Evolutionary conservation across 2,797 vertebrate species (phyloP).

Genomic region (Erpetoichthys calabaricus): DNA sequence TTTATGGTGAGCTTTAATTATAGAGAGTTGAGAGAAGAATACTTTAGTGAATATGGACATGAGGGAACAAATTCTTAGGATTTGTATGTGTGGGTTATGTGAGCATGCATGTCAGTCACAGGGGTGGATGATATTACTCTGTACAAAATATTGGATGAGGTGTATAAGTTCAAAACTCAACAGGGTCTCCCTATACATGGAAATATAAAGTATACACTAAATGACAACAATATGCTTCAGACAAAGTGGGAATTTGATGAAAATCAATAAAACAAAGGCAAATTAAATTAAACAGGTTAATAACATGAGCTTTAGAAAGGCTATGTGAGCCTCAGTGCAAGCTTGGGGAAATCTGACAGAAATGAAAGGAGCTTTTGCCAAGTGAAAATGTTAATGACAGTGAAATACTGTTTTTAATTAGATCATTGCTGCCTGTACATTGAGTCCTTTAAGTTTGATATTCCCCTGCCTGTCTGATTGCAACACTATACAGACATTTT

Average conservation of each 20-base stretch:
- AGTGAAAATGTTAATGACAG: constrained; percentile 94
- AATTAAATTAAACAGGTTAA: constrained; percentile 44
- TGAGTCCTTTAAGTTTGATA: constrained; percentile 68
- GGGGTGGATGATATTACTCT: too few relatives aligned
- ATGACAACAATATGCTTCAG: too few relatives aligned
- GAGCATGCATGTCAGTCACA: too few relatives aligned
- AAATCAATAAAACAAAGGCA: neutral
- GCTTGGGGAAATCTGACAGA: constrained; percentile 66
- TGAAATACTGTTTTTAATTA: constrained; percentile 97
- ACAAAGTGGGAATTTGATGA: neutral
- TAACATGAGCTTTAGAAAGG: constrained; percentile 26
- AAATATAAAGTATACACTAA: too few relatives aligned
- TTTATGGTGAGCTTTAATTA: too few relatives aligned
- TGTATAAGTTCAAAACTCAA: too few relatives aligned
- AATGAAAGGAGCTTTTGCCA: constrained; percentile 68
- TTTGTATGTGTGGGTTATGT: too few relatives aligned
- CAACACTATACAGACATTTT: constrained; percentile 85
- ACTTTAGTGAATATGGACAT: too few relatives aligned
- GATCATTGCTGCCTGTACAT: constrained; percentile 73
- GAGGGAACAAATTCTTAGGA: too few relatives aligned
- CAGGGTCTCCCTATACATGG: too few relatives aligned
- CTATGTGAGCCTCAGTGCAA: constrained; percentile 16
- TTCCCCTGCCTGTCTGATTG: constrained; percentile 70
- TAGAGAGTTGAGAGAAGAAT: too few relatives aligned
- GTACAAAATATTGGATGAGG: too few relatives aligned